Base-by-base conservation (phyloP, 2,113 vertebrate genomes). In the Paedocypris sp. region DNA sequence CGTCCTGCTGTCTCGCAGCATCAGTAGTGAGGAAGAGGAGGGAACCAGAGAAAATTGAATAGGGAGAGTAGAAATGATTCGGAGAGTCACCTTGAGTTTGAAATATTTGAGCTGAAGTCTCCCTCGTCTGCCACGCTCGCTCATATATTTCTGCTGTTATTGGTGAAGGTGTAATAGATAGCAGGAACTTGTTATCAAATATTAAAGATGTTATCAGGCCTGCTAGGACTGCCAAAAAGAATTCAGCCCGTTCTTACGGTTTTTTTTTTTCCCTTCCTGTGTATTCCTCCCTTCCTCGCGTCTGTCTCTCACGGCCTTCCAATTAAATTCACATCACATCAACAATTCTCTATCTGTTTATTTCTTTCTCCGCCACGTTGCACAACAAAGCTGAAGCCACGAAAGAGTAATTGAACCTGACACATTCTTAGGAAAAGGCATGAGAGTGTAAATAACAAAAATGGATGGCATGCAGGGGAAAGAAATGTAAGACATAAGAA, bases 141-240 rank as follows among this genome's bases (percentile, higher is more conserved):
- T 70, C 53, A 56, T 73, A 72, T 76, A 75, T 72, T 72, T 69
- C 45, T 64, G 56, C 36, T 75, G 52, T 73, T 78, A 77, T 79
- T 77, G 75, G 75, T 68, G 69, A 69, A 73, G 74, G 75, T 76
- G 73, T 75, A 70, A 75, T 67, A 70, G 72, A 73, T 69, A 77
- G 73, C 51, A 54, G 72, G 72, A 78, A 73, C 57, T 73, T 80
- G 72, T 75, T 79, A 82, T 86, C 75, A 86, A 85, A 84, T 86
- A 86, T 87, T 83, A 79, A 85, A 81, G 78, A 80, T 82, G 77
- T 74, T 85, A 84, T 85, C 78, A 6, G 66, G 50, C 51, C 70
- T 59, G 66, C 51, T 60, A 77, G 70, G 75, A 77, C 70, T 69
- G 63, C 62, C 38, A 43, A 70, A 57, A 52, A 41, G 33, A 32